Conservation (phyloP, 2,797 vertebrate species). For the Picus viridis region DNA sequence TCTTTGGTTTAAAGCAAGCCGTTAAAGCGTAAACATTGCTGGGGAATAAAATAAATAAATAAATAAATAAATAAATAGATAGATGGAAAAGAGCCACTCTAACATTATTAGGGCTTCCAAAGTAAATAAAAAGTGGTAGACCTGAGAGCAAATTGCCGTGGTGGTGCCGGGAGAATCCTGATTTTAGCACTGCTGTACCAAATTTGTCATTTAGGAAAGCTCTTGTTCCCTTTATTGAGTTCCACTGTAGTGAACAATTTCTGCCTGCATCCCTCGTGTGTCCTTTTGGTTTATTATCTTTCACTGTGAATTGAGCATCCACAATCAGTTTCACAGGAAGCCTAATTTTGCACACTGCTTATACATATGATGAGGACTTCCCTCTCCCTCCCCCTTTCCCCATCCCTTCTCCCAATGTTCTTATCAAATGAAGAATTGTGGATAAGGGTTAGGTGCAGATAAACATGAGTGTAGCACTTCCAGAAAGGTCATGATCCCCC, state of each 20-base stretch:
- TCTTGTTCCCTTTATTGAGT: constrained; percentile 84
- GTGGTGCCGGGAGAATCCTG: constrained; percentile 73
- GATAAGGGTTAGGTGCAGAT: constrained; percentile 99
- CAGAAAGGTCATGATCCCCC: constrained; percentile 92
- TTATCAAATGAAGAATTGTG: constrained; percentile 99
- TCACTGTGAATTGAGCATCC: constrained; percentile 86
- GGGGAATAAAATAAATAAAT: constrained; percentile 2
- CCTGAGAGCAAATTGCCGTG: constrained; percentile 67
- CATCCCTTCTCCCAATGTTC: constrained; percentile 79
- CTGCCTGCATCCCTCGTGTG: constrained; percentile 82
- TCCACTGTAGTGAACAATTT: constrained; percentile 84
- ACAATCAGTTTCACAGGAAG: constrained; percentile 95
- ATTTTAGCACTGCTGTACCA: constrained; percentile 81
- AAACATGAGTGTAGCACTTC: constrained; percentile 98
- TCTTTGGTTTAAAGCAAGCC: constrained; percentile 73
- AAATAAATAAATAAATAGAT: constrained; percentile 60
- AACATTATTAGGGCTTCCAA: constrained; percentile 77
- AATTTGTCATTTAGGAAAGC: constrained; percentile 84
- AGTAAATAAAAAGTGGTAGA: constrained; percentile 80
- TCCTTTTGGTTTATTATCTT: constrained; percentile 98
- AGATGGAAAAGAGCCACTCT: constrained; percentile 69
- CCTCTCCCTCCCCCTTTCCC: constrained; percentile 38
- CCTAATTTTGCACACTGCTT: constrained; percentile 87
- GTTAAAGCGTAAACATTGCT: constrained; percentile 72
- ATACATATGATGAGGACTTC: constrained; percentile 87